Evolutionary conservation across 1,140 invertebrate genomes (phyloP).

Genomic region (Melanaphis sacchari): DNA sequence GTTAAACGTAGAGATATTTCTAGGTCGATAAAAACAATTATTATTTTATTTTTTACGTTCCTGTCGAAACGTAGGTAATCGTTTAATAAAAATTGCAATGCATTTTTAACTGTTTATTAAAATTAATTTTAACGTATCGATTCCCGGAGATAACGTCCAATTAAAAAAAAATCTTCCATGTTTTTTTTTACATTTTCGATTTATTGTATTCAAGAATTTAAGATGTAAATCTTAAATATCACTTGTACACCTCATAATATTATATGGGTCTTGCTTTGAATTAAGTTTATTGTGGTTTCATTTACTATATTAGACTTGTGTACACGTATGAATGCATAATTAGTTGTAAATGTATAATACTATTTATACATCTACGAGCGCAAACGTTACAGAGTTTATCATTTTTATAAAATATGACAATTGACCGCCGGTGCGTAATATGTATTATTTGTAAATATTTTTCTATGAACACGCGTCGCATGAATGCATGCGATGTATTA

Average conservation of each 20-base stretch:
- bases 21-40: not conserved
- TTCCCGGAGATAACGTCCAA: too few species aligned
- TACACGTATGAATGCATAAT: not conserved
- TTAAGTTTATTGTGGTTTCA: not conserved
- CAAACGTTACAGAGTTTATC: not conserved
- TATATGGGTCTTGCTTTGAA: too few species aligned
- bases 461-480: not conserved
- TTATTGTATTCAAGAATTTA: not conserved
- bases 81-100: too few species aligned
- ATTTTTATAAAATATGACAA: not conserved
- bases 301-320: not conserved
- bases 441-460: not conserved
- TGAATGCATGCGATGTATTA: not conserved
- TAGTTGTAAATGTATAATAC: not conserved
- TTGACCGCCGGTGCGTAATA: not conserved
- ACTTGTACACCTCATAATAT: not conserved
- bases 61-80: not conserved
- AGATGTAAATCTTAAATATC: not conserved
- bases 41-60: not conserved
- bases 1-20: not conserved
- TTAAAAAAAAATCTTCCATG: too few species aligned
- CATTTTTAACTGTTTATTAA: too few species aligned
- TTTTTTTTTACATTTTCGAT: not conserved
- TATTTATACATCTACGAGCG: not conserved
- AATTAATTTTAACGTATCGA: too few species aligned